These are phyloP conservation scores for Xiphophorus birchmanni DNA, from an alignment of 2,797 vertebrate genomes.

Conservation along the genomic window DNA sequence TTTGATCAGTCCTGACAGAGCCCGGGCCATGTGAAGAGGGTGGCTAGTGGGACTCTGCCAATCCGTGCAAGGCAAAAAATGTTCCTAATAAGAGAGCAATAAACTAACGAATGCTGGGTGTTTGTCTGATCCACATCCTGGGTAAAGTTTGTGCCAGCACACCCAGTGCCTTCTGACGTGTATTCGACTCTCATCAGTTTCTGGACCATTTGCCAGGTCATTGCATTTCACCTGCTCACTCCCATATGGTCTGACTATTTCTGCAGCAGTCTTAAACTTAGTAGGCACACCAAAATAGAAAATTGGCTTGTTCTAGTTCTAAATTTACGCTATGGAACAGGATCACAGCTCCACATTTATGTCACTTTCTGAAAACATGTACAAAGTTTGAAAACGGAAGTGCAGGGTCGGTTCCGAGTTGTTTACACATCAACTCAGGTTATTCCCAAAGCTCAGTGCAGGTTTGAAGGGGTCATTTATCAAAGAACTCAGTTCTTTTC, in stretches of 20 bases:
- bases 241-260: conserved; percentile 71
- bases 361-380: conserved; percentile 27
- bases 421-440: conserved; percentile 66
- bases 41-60: conserved; percentile 77
- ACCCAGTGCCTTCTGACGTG: conserved; percentile 72
- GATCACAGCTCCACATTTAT: conserved; percentile 23
- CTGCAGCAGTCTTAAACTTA: conserved; percentile 58
- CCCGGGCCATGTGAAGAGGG: conserved; percentile 78
- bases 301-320: conserved; percentile 41
- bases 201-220: conserved; percentile 72
- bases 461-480: conserved; percentile 78
- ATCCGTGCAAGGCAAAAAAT: conserved; percentile 78
- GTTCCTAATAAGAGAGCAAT: conserved; percentile 84
- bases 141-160: conserved; percentile 72
- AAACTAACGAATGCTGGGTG: conserved; percentile 77
- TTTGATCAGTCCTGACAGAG: conserved; percentile 85
- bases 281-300: conserved; percentile 40
- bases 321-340: conserved; percentile 43
- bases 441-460: conserved; percentile 71
- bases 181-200: conserved; percentile 59
- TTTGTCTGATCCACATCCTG: conserved; percentile 76
- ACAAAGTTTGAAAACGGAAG: conserved; percentile 36
- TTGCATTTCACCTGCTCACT: conserved; percentile 71
- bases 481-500: conserved; percentile 73
- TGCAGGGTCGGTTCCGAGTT: conserved; percentile 55